A percentile compares a stretch with the other conserved stretches of the same genome.
phyloP scores from a whole-genome alignment of 2,797 vertebrate genomes.

The Malurus leucopterus region DNA sequence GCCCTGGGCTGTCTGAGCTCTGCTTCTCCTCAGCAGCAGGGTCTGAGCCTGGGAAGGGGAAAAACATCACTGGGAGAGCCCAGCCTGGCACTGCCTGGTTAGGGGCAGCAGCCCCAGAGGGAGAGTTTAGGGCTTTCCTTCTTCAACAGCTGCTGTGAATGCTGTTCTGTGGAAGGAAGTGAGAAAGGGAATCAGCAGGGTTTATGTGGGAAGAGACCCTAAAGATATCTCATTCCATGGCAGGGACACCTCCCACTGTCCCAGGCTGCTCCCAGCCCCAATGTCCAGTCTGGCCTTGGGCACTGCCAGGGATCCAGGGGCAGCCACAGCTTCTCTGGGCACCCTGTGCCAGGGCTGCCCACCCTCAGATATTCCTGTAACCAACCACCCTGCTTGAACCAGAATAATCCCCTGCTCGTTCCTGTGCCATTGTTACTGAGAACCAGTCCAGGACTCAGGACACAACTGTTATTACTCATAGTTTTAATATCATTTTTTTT shows the following conservation, averaged over 20 bases:
- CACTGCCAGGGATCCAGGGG: background rate
- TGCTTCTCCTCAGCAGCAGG: background rate
- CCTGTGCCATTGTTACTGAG: background rate
- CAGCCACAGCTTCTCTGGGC: background rate
- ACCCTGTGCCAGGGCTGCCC: background rate
- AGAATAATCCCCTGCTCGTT: background rate
- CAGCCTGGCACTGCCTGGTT: background rate
- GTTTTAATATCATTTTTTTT: background rate
- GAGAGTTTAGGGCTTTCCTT: accelerated
- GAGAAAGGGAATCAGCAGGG: background rate
- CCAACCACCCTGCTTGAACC: background rate
- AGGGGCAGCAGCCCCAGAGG: background rate
- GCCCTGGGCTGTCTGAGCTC: background rate
- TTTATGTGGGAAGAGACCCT: background rate
- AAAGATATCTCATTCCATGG: background rate
- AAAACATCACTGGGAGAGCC: background rate
- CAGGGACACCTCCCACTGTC: background rate
- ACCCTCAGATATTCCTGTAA: background rate
- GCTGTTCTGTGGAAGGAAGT: background rate
- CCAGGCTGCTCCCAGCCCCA: background rate
- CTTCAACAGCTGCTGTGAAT: background rate
- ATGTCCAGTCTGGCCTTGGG: background rate
- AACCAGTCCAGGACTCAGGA: background rate
- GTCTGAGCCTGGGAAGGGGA: background rate
- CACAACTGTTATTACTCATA: background rate